These are phyloP conservation scores for Drosophila pachea DNA, from an alignment of 1,140 invertebrate species.

Conservation along the genomic window DNA sequence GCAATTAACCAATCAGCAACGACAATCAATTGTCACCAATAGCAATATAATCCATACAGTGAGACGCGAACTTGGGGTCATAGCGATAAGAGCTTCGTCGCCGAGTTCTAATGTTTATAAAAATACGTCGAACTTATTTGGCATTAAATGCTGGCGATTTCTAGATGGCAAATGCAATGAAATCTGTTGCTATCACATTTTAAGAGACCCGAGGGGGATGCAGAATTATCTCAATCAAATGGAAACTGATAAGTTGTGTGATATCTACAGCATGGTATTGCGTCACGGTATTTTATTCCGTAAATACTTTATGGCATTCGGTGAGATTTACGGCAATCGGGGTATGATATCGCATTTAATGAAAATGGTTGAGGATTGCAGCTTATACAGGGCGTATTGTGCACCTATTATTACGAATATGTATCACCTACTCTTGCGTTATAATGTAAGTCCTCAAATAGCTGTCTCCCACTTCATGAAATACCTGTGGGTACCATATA, in stretches of 20 bases:
- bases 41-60: no score
- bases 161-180: conserved; percentile 21
- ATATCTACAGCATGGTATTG: conserved; percentile 21
- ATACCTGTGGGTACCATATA: conserved; percentile 39
- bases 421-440: conserved; percentile 14
- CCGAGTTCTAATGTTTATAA: background rate
- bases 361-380: conserved; percentile 41
- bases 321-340: conserved; percentile 31
- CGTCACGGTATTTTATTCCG: conserved; percentile 24
- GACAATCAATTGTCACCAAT: no score
- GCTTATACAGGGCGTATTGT: conserved; percentile 18
- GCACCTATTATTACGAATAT: background rate
- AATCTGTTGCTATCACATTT: conserved; percentile 36
- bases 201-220: conserved; percentile 19
- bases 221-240: conserved; percentile 18
- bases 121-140: conserved; percentile 27
- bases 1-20: no score
- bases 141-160: conserved; percentile 38
- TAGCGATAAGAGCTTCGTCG: no score
- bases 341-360: conserved; percentile 19
- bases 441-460: background rate
- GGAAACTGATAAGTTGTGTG: background rate
- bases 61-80: no score
- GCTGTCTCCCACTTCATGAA: conserved; percentile 32
- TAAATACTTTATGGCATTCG: conserved; percentile 32